These are phyloP conservation scores for Schizothorax lantsangensis DNA, from an alignment of 2,797 vertebrate species.

Conservation along the genomic window DNA sequence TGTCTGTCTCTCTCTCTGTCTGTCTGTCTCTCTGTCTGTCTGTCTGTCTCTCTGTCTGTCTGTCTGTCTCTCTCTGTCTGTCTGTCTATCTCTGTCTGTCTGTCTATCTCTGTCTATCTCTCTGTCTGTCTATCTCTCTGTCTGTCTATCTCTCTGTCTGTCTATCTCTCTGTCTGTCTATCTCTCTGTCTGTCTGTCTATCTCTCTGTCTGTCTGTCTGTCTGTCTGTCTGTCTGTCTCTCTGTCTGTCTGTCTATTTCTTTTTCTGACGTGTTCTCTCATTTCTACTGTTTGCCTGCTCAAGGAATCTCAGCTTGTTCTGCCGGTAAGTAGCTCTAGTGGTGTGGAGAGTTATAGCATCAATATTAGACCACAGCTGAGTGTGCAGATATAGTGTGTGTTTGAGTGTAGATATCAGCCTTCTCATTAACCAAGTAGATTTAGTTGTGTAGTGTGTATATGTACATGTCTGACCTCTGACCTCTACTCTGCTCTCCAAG, in stretches of 20 bases:
- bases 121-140: too few species aligned
- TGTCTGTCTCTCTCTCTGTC: neutral
- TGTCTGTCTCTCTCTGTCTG: too few species aligned
- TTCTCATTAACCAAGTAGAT: neutral
- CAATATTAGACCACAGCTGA: neutral
- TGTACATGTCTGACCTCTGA: constrained; percentile 44
- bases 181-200: too few species aligned
- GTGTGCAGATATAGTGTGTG: neutral
- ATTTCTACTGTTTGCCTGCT: constrained; percentile 61
- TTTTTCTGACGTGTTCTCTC: constrained; percentile 39
- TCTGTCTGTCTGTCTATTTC: neutral
- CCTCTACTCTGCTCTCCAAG: constrained; percentile 70
- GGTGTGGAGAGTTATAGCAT: constrained; percentile 37
- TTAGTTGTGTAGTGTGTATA: constrained; percentile 33
- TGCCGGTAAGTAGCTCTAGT: constrained; percentile 75
- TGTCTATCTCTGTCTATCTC: constrained; percentile 23
- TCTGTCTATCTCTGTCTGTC: too few species aligned
- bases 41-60: neutral
- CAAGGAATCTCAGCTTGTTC: constrained; percentile 75
- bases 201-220: too few species aligned
- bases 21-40: neutral
- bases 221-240: neutral
- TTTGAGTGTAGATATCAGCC: neutral
- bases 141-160: too few species aligned
- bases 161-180: too few species aligned